Percentiles rank a stretch among this genome's conserved stretches.
Evolutionary conservation across 2,113 vertebrate species (phyloP).

Genomic region (Puntigrus tetrazona): DNA sequence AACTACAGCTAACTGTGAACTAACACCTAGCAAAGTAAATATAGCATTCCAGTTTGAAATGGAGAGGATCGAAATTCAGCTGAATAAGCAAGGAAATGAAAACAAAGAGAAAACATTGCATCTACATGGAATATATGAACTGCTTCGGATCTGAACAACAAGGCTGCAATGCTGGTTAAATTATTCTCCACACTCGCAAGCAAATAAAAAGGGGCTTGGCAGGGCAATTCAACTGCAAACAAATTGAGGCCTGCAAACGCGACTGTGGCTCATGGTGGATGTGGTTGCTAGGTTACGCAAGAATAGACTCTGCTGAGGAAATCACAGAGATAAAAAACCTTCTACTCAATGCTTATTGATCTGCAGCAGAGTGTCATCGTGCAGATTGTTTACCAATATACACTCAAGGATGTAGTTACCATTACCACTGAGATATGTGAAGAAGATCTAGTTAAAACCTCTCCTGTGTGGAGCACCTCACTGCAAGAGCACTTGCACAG

Average conservation of each 20-base stretch:
- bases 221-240: constrained; percentile 46
- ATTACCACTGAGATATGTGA: not conserved
- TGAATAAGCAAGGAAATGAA: not conserved
- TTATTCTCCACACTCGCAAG: constrained; percentile 4
- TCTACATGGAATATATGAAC: not conserved
- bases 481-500: not conserved
- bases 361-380: constrained; percentile 30
- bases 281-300: constrained; percentile 53
- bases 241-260: constrained; percentile 41
- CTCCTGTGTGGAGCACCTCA: not conserved
- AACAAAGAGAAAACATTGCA: not conserved
- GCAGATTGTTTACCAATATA: constrained; percentile 47
- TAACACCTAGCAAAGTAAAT: not conserved
- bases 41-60: not conserved
- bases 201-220: constrained; percentile 44
- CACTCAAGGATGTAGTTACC: constrained; percentile 20
- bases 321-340: constrained; percentile 14
- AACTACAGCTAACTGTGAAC: not conserved
- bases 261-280: constrained; percentile 34
- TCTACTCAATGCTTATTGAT: constrained; percentile 48
- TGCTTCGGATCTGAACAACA: not conserved
- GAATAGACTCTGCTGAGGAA: constrained; percentile 36
- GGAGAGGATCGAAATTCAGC: not conserved
- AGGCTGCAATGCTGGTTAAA: constrained; percentile 15
- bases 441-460: not conserved